Base-by-base conservation (phyloP, 2,888 invertebrate species). In the Polyommatus iphigenia region DNA sequence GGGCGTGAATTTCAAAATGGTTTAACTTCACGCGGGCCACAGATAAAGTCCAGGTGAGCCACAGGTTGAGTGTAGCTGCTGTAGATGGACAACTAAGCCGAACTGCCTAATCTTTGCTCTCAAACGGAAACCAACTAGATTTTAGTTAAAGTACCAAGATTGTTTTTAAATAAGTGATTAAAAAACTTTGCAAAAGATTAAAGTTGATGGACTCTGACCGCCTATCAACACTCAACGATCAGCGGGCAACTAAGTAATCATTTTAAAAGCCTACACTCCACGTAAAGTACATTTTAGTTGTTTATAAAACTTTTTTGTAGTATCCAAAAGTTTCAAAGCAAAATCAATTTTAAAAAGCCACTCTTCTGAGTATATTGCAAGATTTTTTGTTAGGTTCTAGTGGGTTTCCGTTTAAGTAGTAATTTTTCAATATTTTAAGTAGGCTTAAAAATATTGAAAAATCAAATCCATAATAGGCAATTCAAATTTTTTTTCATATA, bases 221-320 rank as follows among this genome's bases (percentile, higher is more conserved):
- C 67, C 67, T 67, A 67, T 67, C 67, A 29, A 62, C 62, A 29
- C 20, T 24, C 29, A 67, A 15, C 24, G 24, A 29, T 67, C 67
- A 67, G 67, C 67, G 29, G 67, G 13, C 67, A 29, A 67, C 67
- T 67, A 67, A 67, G 67, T 29, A 67, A 67, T 67, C 67, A 67
- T 13, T 29, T 29, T 67, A 59, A 59, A 59, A 29, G 67, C 67
- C 29, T 67, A 3, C 29, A 29, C 15, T 29, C 29, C 24, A 67
- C 67, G 13, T 29, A 29, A 29, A 67, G 67, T 67, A 67, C 67
- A 67, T 67, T 29, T 29, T 67, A 67, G 67, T 67, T 67, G 67
- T 24, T 13, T 29, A 67, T n/a, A 8, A 59, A 59, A 59, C 59
- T 54, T 59, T 59, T 59, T 59, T 59, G 59, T 67, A 67, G 10